Evolutionary conservation across 2,113 vertebrate species (phyloP).

Genomic region (Salvelinus fontinalis): DNA sequence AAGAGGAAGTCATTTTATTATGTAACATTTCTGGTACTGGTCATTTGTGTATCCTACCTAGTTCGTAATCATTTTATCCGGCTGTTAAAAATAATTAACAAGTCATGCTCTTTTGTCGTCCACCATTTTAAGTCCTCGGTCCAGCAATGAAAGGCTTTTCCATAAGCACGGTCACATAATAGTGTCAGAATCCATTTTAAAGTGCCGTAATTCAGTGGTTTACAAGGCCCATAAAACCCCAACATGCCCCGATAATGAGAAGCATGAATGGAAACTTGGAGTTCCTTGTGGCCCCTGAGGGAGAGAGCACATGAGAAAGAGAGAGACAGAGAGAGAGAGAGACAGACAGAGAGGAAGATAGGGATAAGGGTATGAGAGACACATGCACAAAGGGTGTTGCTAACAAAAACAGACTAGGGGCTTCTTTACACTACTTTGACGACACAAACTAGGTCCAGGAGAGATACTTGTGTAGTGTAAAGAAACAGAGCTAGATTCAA

Average conservation of each 20-base stretch:
- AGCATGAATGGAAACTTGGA: conserved; percentile 75
- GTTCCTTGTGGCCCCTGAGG: conserved; percentile 62
- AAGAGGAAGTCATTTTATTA: conserved; percentile 52
- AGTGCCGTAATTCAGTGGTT: conserved; percentile 81
- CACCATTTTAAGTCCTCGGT: conserved; percentile 68
- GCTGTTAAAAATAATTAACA: conserved; percentile 81
- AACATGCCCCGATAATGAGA: conserved; percentile 73
- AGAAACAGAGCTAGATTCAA: too few relatives aligned
- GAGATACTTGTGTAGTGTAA: too few relatives aligned
- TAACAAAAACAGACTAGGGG: too few relatives aligned
- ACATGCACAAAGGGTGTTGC: too few relatives aligned
- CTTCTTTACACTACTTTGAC: too few relatives aligned
- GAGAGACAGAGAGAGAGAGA: not conserved
- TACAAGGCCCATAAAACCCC: conserved; percentile 79
- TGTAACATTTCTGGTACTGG: conserved; percentile 38
- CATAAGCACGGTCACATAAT: conserved; percentile 72
- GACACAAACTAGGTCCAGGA: too few relatives aligned
- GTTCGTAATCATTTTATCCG: conserved; percentile 76
- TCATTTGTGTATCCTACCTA: conserved; percentile 69
- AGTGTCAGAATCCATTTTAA: conserved; percentile 79
- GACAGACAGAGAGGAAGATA: not conserved
- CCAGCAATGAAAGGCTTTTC: conserved; percentile 71
- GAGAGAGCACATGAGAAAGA: not conserved
- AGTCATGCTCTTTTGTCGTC: conserved; percentile 76
- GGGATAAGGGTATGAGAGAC: not conserved